A percentile compares a stretch with the other conserved stretches of the same genome.
These are phyloP conservation scores for Magallana gigas DNA, from an alignment of 1,140 invertebrate genomes.

Conservation along the genomic window DNA sequence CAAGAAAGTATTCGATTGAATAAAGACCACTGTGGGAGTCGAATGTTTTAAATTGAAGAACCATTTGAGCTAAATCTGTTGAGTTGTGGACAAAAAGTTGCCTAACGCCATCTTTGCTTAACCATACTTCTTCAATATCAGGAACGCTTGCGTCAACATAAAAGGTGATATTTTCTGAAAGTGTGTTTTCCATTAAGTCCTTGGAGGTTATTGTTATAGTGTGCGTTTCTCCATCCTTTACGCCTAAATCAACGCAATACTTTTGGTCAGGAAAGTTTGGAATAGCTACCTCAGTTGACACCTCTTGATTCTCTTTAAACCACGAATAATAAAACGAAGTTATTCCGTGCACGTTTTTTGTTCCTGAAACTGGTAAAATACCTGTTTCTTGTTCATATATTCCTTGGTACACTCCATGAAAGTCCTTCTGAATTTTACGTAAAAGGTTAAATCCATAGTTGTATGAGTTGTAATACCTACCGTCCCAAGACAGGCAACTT, in stretches of 20 bases:
- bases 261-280: constrained; percentile 49
- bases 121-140: constrained; percentile 55
- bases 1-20: constrained; percentile 60
- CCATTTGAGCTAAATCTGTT: constrained; percentile 64
- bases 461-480: constrained; percentile 53
- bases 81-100: constrained; percentile 62
- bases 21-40: constrained; percentile 64
- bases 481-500: constrained; percentile 51
- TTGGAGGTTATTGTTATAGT: constrained; percentile 52
- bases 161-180: constrained; percentile 55
- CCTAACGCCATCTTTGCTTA: constrained; percentile 48
- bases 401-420: constrained; percentile 41
- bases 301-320: constrained; percentile 40
- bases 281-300: constrained; percentile 13
- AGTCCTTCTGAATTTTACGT: constrained; percentile 42
- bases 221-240: constrained; percentile 63
- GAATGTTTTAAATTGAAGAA: constrained; percentile 54
- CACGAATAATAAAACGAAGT: constrained; percentile 42
- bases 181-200: constrained; percentile 60
- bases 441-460: constrained; percentile 47
- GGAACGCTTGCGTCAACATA: constrained; percentile 61
- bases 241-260: constrained; percentile 36
- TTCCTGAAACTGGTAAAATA: constrained; percentile 49
- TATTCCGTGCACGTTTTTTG: constrained; percentile 52
- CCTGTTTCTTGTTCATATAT: constrained; percentile 52